These are phyloP conservation scores for Meghimatium bilineatum DNA, from an alignment of 2,888 invertebrate species.

Conservation along the genomic window DNA sequence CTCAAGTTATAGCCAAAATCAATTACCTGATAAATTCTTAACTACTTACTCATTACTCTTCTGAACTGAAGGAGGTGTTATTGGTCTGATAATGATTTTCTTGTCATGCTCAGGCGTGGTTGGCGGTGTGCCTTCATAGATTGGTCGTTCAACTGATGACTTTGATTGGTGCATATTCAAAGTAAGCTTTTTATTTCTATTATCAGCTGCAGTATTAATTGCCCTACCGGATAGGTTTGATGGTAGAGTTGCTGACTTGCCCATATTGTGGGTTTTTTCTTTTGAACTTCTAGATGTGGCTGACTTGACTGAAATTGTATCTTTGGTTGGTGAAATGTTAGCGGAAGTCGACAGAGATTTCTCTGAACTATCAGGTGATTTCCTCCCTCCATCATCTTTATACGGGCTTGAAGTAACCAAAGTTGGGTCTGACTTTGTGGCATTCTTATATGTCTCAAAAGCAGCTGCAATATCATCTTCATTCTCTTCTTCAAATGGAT, in stretches of 20 bases:
- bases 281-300: constrained; percentile 5
- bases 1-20: no score
- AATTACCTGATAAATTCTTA: background rate
- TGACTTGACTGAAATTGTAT: background rate
- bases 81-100: constrained; percentile 56
- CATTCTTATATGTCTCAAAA: constrained; percentile 30
- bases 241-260: constrained; percentile 51
- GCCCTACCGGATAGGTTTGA: constrained; percentile 42
- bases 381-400: constrained; percentile 11
- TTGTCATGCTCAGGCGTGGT: constrained; percentile 65
- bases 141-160: constrained; percentile 58
- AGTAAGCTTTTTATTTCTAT: constrained; percentile 37
- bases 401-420: constrained; percentile 32
- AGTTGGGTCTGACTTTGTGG: background rate
- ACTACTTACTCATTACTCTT: background rate
- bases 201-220: constrained; percentile 7
- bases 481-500: constrained; percentile 65
- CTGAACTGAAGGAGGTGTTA: constrained; percentile 63
- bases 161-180: constrained; percentile 50
- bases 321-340: constrained; percentile 29
- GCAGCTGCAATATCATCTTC: constrained; percentile 50
- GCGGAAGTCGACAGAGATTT: background rate
- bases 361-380: background rate
- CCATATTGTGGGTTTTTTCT: constrained; percentile 17
- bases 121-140: constrained; percentile 71